Evolutionary conservation across 92 coral and sea anemone species (phyloP).

Genomic region (Muricea muricata): DNA sequence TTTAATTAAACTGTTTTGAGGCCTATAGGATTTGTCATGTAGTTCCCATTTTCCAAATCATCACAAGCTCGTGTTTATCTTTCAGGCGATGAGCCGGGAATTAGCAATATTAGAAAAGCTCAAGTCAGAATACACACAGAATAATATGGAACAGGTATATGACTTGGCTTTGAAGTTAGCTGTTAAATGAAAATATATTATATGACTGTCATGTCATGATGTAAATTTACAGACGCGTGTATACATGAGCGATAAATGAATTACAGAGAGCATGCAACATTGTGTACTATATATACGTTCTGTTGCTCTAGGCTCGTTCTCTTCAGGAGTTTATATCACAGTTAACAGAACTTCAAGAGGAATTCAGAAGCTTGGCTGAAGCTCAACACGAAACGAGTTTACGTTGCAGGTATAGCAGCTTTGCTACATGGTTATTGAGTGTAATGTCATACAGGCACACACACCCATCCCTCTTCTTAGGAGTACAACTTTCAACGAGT

Average conservation of each 20-base stretch:
- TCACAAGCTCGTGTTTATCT: not conserved
- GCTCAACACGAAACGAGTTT: slow-evolving; percentile 71
- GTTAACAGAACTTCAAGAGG: slow-evolving; percentile 80
- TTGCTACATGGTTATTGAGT: too few species aligned
- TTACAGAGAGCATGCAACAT: not conserved
- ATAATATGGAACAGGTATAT: slow-evolving; percentile 86
- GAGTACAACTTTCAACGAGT: too few species aligned
- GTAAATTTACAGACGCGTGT: too few species aligned
- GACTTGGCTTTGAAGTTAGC: too few species aligned
- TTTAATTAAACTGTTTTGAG: too few species aligned
- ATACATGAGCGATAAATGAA: too few species aligned
- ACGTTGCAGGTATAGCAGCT: slow-evolving; percentile 32
- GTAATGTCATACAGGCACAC: too few species aligned
- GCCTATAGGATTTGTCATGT: too few species aligned
- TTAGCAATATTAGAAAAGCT: slow-evolving; percentile 80
- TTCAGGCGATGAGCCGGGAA: slow-evolving; percentile 78
- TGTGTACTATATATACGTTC: not conserved
- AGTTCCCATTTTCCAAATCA: too few species aligned
- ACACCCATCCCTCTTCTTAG: too few species aligned
- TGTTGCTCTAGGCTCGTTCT: slow-evolving; percentile 73
- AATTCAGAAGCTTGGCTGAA: slow-evolving; percentile 75
- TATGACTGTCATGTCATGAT: too few species aligned
- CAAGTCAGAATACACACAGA: slow-evolving; percentile 84
- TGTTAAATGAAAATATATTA: too few species aligned
- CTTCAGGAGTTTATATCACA: slow-evolving; percentile 91